Conservation (phyloP, 1,140 invertebrate genomes). For the Calliopsis andreniformis region DNA sequence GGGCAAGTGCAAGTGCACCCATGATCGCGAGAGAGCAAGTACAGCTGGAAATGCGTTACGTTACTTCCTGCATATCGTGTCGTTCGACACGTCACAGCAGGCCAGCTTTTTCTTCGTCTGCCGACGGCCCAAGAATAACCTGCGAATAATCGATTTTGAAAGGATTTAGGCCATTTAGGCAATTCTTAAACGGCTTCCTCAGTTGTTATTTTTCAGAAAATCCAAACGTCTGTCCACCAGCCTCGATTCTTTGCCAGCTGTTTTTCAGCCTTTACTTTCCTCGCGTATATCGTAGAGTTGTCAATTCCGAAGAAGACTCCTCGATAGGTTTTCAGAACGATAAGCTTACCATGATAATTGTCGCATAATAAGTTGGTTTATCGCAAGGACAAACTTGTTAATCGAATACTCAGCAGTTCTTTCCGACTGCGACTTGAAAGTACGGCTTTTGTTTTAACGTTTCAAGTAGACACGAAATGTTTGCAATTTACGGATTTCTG, state of each 20-base stretch:
- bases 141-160: neutral
- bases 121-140: neutral
- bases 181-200: neutral
- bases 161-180: neutral
- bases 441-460: too few relatives aligned
- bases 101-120: neutral
- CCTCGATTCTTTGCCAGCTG: too few relatives aligned
- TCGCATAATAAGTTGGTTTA: neutral
- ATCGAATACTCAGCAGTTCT: neutral
- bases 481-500: too few relatives aligned
- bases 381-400: neutral
- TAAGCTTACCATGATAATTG: too few relatives aligned
- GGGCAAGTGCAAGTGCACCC: conserved; percentile 47
- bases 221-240: too few relatives aligned
- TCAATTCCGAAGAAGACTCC: neutral
- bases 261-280: too few relatives aligned
- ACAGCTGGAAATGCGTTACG: conserved; percentile 13
- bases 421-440: too few relatives aligned
- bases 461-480: too few relatives aligned
- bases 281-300: too few relatives aligned
- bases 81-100: neutral
- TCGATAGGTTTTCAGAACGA: too few relatives aligned
- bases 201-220: too few relatives aligned
- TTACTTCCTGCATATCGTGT: conserved; percentile 36
- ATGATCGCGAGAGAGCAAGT: neutral